Conservation (phyloP, 2,888 invertebrate genomes). For the Philonicus albiceps region DNA sequence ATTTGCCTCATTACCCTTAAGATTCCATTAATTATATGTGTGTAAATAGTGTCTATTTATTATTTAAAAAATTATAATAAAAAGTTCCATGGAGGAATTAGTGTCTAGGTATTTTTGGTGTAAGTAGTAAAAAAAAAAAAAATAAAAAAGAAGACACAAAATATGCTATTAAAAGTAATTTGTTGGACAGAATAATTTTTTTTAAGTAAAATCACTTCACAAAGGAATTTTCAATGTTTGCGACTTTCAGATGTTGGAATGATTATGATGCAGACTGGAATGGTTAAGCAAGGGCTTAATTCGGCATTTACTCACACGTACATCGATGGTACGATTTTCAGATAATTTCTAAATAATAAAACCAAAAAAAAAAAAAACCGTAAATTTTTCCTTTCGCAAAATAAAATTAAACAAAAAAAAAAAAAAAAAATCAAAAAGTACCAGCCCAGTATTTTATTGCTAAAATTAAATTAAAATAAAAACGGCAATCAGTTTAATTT, state of each 20-base stretch:
- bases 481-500: constrained; percentile 6
- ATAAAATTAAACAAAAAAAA: background rate
- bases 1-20: background rate
- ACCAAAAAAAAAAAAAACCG: background rate
- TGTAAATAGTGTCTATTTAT: background rate
- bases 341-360: constrained; percentile 45
- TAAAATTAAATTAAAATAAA: background rate
- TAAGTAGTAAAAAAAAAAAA: background rate
- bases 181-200: constrained; percentile 4
- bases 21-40: background rate
- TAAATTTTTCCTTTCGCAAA: constrained; percentile 15
- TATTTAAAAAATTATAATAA: background rate
- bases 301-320: constrained; percentile 72
- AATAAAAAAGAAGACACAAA: too few species aligned
- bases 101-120: background rate
- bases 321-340: constrained; percentile 79
- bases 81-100: background rate
- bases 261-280: constrained; percentile 96
- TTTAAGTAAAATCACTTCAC: constrained; percentile 21
- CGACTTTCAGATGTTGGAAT: constrained; percentile 87
- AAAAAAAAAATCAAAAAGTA: background rate
- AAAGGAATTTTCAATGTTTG: constrained; percentile 48
- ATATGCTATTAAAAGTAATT: background rate
- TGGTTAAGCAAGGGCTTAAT: constrained; percentile 91
- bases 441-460: constrained; percentile 24